Conservation (phyloP, 2,888 invertebrate species). For the Meliscaeva auricollis region DNA sequence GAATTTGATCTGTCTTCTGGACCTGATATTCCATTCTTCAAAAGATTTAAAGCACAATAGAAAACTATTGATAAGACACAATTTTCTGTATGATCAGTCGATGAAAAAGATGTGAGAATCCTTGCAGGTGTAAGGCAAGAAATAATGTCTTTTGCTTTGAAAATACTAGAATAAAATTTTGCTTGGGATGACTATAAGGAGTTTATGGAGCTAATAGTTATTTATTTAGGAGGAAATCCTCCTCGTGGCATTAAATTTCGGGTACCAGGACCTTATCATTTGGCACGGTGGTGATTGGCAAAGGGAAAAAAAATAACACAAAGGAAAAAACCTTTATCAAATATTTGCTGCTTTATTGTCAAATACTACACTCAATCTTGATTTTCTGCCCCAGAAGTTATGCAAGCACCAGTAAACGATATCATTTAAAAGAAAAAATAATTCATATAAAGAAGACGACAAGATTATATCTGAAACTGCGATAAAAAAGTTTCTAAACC, state of each 20-base stretch:
- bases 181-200: conserved; percentile 31
- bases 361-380: conserved; percentile 35
- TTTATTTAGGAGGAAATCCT: conserved; percentile 30
- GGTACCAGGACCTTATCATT: conserved; percentile 25
- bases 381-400: conserved; percentile 18
- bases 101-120: conserved; percentile 4
- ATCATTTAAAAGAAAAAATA: background rate
- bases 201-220: conserved; percentile 22
- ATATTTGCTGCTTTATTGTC: conserved; percentile 54
- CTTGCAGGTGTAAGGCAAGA: conserved; percentile 29
- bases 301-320: conserved; percentile 43
- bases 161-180: conserved; percentile 19
- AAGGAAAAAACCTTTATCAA: conserved; percentile 42
- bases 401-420: background rate
- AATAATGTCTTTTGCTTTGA: conserved; percentile 1
- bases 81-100: too few relatives aligned
- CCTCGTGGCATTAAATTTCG: conserved; percentile 28
- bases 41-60: too few relatives aligned
- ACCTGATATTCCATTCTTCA: too few relatives aligned
- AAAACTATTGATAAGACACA: too few relatives aligned
- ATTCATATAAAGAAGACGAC: conserved; percentile 18
- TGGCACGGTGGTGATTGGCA: conserved; percentile 48
- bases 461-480: conserved; percentile 20
- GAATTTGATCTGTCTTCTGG: conserved; percentile 17
- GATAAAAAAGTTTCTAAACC: conserved; percentile 10